Conservation (phyloP, 2,888 invertebrate genomes). For the Phortica magna region DNA sequence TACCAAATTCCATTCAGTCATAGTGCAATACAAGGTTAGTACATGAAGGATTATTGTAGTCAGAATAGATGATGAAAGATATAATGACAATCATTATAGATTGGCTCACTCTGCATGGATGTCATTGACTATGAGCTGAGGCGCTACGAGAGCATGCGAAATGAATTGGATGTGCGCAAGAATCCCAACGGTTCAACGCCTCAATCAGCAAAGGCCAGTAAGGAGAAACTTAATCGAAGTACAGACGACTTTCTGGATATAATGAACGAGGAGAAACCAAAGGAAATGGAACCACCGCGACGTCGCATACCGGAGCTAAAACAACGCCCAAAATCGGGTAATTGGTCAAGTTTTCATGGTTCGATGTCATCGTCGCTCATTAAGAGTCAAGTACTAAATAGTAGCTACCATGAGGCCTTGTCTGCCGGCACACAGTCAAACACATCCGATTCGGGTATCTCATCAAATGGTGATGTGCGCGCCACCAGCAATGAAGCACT, state of each 20-base stretch:
- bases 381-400: conserved; percentile 82
- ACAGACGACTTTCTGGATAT: conserved; percentile 77
- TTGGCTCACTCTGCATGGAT: conserved; percentile 97
- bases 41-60: not conserved
- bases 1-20: conserved; percentile 95
- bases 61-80: conserved; percentile 4
- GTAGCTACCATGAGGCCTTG: conserved; percentile 84
- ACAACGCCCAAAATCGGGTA: conserved; percentile 87
- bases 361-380: conserved; percentile 80
- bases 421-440: conserved; percentile 65
- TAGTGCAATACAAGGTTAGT: conserved; percentile 93
- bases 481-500: conserved; percentile 75
- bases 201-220: conserved; percentile 73
- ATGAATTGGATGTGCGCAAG: conserved; percentile 82
- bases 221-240: conserved; percentile 75
- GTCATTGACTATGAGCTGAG: conserved; percentile 96
- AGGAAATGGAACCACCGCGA: conserved; percentile 82
- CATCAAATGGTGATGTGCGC: conserved; percentile 57
- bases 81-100: conserved; percentile 79
- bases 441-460: conserved; percentile 63
- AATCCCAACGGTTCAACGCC: conserved; percentile 70
- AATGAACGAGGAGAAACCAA: conserved; percentile 78
- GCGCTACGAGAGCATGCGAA: conserved; percentile 95
- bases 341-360: conserved; percentile 80
- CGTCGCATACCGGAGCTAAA: conserved; percentile 87